Evolutionary conservation across 2,888 invertebrate genomes (phyloP), one percentile per base, ranked within the genome.

Genomic region (Aporophyla nigra): DNA sequence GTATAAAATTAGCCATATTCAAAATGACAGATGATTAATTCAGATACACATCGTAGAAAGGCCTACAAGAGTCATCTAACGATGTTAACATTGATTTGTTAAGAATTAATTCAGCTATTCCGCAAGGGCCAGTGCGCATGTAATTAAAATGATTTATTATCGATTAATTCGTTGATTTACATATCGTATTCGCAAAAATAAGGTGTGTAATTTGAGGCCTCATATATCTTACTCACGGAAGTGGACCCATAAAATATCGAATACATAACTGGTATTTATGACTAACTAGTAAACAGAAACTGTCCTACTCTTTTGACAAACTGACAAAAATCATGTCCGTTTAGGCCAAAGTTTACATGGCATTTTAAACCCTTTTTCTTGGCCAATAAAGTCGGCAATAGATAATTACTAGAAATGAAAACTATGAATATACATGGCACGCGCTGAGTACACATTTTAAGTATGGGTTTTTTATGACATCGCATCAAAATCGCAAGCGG

Each of bases 391-490:
- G 71, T 69, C 14, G 14, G 12, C 61, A 65, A 33, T 58, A 19
- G 33, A 56, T 65, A 40, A 70, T 33, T 27, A 21, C 2, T 24
- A 27, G 3, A 10, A 56, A 61, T 14, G 3, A 49, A 59, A 62
- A 40, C 56, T 51, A 43, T 80, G 53, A 66, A 75, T 80, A 68
- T 71, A 58, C 63, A 63, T 63, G 58, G 70, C 78, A 67, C 65
- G 72, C 14, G 72, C 54, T 62, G 6, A 19, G 46, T 65, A 71
- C 63, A 27, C 49, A 14, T 56, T 10, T 46, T 46, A 56, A 46
- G 63, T 61, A 33, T 56, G 40, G 58, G 19, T 49, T 10, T 40
- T 82, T 71, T 75, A 53, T 67, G 54, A 63, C 24, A 53, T 56
- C 40, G 59, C 70, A 67, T 71, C 67, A 74, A 63, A 76, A 68